These are phyloP conservation scores for Benthosema pterotum DNA, from an alignment of 2,797 vertebrate genomes.

Conservation along the genomic window DNA sequence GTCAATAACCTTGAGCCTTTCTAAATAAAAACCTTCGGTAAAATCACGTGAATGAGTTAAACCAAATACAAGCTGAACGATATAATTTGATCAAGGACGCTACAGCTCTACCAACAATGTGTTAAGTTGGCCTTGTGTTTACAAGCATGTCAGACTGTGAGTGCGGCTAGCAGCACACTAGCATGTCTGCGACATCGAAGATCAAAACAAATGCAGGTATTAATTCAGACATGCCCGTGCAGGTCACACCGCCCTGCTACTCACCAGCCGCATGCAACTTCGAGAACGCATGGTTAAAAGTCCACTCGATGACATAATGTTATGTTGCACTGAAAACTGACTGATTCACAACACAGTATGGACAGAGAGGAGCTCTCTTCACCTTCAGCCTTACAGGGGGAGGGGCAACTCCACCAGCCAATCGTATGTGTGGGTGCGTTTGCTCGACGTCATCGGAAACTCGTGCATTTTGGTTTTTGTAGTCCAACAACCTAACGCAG, in stretches of 20 bases:
- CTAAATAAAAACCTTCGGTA: neutral
- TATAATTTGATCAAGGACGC: conserved; percentile 43
- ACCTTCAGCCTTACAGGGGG: conserved; percentile 65
- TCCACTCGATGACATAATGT: conserved; percentile 67
- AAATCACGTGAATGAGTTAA: neutral
- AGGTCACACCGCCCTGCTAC: conserved; percentile 14
- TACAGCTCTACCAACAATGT: neutral
- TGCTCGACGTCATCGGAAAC: conserved; percentile 16
- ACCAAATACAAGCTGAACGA: too few relatives aligned
- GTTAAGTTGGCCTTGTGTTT: conserved; percentile 31
- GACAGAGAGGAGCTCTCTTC: conserved; percentile 41
- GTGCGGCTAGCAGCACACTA: neutral
- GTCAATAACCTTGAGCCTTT: too few relatives aligned
- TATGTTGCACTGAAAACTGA: conserved; percentile 13
- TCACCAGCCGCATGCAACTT: conserved; percentile 76
- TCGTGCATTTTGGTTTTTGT: conserved; percentile 58
- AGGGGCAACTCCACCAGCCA: conserved; percentile 51
- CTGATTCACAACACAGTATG: neutral
- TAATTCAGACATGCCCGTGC: neutral
- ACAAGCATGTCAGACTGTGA: too few relatives aligned
- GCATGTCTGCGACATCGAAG: rapidly evolving
- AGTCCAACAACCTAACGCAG: conserved; percentile 44
- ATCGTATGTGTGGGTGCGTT: conserved; percentile 70
- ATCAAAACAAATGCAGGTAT: neutral
- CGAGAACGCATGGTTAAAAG: conserved; percentile 66